Percentiles rank a stretch among this genome's conserved stretches.
Conservation (phyloP, 1,140 invertebrate genomes). For the Drosophila pallidifrons region DNA sequence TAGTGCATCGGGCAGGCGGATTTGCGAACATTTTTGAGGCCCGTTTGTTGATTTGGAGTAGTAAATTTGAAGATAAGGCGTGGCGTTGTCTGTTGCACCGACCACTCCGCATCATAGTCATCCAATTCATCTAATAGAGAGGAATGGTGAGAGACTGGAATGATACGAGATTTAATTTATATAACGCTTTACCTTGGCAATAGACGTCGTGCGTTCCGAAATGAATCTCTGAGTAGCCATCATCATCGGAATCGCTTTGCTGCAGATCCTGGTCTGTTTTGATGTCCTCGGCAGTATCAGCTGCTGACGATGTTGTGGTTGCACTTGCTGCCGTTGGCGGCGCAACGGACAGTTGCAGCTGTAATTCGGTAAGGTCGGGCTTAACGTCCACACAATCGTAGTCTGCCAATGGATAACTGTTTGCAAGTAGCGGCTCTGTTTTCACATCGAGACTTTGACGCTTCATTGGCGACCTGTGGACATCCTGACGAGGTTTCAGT, state of each 20-base stretch:
- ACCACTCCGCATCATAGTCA: constrained; percentile 66
- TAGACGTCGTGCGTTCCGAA: constrained; percentile 53
- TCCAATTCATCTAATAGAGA: constrained; percentile 53
- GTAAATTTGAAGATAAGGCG: constrained; percentile 59
- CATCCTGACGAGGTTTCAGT: constrained; percentile 65
- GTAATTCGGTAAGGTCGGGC: constrained; percentile 66
- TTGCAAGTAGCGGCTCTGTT: constrained; percentile 36
- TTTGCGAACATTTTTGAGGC: constrained; percentile 42
- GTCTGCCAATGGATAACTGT: constrained; percentile 61
- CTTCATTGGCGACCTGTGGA: constrained; percentile 63
- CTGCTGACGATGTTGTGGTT: background rate
- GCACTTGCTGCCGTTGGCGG: background rate
- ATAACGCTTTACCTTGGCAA: constrained; percentile 53
- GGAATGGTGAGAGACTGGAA: too few species aligned
- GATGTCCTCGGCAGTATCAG: constrained; percentile 1
- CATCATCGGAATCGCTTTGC: constrained; percentile 73
- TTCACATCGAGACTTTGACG: constrained; percentile 56
- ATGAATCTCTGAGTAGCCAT: constrained; percentile 70
- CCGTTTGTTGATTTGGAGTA: constrained; percentile 37
- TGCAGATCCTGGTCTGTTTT: constrained; percentile 52
- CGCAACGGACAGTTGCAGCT: constrained; percentile 52
- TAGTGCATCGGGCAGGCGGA: constrained; percentile 52
- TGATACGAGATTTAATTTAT: background rate
- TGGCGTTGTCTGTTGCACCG: constrained; percentile 36
- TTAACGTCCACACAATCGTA: constrained; percentile 66